Conservation (phyloP, 1,140 invertebrate species). For the Pseudomyrmex cubaensis region DNA sequence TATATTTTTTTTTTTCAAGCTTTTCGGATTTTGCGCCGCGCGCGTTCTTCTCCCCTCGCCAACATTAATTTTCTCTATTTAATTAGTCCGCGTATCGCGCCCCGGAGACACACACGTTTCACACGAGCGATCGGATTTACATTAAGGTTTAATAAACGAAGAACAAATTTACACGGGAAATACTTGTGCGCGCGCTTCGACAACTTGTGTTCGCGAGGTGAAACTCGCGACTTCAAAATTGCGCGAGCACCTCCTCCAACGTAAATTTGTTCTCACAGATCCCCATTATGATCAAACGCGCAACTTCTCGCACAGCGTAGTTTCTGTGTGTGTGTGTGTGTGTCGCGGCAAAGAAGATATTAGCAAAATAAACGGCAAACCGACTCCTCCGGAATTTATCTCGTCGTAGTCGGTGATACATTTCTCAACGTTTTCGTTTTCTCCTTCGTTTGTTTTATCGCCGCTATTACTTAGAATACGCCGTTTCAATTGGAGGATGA, state of each 20-base stretch:
- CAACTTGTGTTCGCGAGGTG: conserved; percentile 14
- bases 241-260: conserved; percentile 14
- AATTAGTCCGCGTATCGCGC: neutral
- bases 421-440: conserved; percentile 31
- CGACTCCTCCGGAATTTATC: conserved; percentile 27
- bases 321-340: neutral
- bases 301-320: neutral
- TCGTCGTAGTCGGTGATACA: conserved; percentile 1
- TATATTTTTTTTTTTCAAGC: too few relatives aligned
- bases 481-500: conserved; percentile 47
- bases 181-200: neutral
- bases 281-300: conserved; percentile 15
- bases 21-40: too few relatives aligned
- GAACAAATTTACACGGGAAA: conserved; percentile 39
- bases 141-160: conserved; percentile 22
- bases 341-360: conserved; percentile 28
- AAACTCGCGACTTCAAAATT: conserved; percentile 12
- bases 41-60: neutral
- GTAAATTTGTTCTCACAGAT: conserved; percentile 48
- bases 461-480: conserved; percentile 36
- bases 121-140: neutral
- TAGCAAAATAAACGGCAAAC: conserved; percentile 40
- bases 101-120: too few relatives aligned
- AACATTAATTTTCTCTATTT: neutral
- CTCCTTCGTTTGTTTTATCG: conserved; percentile 46